phyloP scores from a whole-genome alignment of 2,113 vertebrate genomes.

The Macquaria ambigua region DNA sequence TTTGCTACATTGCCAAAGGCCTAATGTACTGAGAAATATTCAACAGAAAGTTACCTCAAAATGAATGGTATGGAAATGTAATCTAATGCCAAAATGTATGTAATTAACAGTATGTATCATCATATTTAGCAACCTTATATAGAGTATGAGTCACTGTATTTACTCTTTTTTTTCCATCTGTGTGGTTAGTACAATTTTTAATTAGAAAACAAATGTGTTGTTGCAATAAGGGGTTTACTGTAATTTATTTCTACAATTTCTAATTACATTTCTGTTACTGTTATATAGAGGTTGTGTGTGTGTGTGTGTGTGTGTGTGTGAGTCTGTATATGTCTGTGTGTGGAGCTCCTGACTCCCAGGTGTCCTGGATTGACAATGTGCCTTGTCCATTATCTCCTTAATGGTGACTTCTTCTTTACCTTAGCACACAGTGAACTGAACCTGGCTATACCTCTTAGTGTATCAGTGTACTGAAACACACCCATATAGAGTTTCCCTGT shows the following conservation, averaged over 20 bases:
- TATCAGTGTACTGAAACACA: conserved; percentile 69
- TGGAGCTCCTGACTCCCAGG: neutral
- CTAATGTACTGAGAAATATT: neutral
- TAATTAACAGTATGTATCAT: neutral
- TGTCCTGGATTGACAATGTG: conserved; percentile 29
- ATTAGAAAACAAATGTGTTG: neutral
- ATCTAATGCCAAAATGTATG: neutral
- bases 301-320: neutral
- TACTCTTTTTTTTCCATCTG: neutral
- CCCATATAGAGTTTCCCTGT: conserved; percentile 78
- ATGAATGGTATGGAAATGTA: neutral
- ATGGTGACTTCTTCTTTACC: conserved; percentile 74
- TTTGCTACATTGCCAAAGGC: neutral
- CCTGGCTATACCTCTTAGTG: conserved; percentile 56
- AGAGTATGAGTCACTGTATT: neutral
- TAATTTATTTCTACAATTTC: neutral
- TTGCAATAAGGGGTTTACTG: neutral
- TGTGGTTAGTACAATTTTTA: neutral
- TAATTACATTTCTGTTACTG: neutral
- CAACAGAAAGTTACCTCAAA: neutral
- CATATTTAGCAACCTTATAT: neutral
- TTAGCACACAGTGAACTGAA: conserved; percentile 58
- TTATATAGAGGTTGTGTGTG: neutral
- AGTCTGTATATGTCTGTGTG: neutral
- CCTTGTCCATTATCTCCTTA: conserved; percentile 70